A percentile compares a stretch with the other conserved stretches of the same genome.
Evolutionary conservation across 1,140 invertebrate species (phyloP).

Genomic region (Neocloeon triangulifer): DNA sequence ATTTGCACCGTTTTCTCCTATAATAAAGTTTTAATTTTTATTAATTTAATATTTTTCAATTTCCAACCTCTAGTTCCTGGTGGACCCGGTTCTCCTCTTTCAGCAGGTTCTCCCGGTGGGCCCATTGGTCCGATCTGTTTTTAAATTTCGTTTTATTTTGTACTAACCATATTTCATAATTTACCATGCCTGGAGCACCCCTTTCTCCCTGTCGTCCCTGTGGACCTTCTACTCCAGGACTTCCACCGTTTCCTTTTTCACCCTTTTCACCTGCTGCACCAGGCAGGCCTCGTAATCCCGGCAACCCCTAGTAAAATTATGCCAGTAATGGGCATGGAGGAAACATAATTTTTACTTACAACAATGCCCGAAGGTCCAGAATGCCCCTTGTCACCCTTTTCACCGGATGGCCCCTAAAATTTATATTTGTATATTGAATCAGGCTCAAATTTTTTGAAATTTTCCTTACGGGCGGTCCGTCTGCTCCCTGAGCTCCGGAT

Average conservation of each 20-base stretch:
- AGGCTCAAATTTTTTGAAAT: neutral
- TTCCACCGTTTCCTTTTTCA: conserved; percentile 35
- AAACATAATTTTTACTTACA: conserved; percentile 14
- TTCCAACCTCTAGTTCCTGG: too few relatives aligned
- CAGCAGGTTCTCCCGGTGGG: conserved; percentile 48
- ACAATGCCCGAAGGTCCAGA: conserved; percentile 43
- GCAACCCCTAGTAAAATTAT: conserved; percentile 27
- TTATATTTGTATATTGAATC: neutral
- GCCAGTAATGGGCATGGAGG: neutral
- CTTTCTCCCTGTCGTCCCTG: conserved; percentile 40
- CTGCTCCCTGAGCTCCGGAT: conserved; percentile 35
- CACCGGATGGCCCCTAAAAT: conserved; percentile 35
- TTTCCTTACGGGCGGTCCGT: conserved; percentile 43
- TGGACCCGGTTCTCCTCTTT: conserved; percentile 46
- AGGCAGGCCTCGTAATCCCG: conserved; percentile 36
- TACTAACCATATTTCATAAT: too few relatives aligned
- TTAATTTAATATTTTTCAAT: too few relatives aligned
- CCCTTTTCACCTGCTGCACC: conserved; percentile 47
- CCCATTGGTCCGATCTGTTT: conserved; percentile 42
- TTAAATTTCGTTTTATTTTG: too few relatives aligned
- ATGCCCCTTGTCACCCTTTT: conserved; percentile 48
- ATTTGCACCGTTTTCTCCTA: conserved; percentile 45
- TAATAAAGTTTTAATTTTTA: too few relatives aligned
- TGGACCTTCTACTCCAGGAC: conserved; percentile 36
- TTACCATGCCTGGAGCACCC: conserved; percentile 38